Evolutionary conservation across 1,140 invertebrate species (phyloP).

Genomic region (Paraescarpia echinospica): DNA sequence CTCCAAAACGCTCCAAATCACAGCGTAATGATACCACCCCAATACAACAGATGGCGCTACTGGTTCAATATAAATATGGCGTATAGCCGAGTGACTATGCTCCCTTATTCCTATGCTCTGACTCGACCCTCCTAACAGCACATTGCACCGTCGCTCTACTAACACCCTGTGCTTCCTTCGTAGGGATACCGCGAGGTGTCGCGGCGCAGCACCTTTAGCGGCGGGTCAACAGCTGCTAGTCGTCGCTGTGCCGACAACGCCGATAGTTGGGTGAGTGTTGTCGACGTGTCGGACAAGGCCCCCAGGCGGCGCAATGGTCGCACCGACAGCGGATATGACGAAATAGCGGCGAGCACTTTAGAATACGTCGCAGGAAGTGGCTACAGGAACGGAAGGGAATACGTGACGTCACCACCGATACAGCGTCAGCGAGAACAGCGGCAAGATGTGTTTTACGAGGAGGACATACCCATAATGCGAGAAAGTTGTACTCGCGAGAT

Average conservation of each 20-base stretch:
- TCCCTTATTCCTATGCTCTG: no score
- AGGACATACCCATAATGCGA: background rate
- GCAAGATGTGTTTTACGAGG: background rate
- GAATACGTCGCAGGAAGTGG: background rate
- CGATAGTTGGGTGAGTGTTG: background rate
- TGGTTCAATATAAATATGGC: no score
- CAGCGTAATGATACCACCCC: no score
- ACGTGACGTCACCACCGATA: background rate
- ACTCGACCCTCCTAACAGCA: background rate
- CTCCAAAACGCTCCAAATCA: no score
- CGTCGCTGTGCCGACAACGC: background rate
- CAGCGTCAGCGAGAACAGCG: background rate
- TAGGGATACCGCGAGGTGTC: background rate
- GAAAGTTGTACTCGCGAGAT: background rate
- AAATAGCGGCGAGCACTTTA: background rate
- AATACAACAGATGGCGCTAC: no score
- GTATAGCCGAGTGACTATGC: no score
- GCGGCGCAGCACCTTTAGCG: background rate
- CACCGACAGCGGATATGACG: background rate
- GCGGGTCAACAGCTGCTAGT: background rate
- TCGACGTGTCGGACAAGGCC: background rate
- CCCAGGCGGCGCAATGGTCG: background rate
- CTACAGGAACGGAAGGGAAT: background rate
- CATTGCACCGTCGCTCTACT: background rate
- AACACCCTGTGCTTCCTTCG: background rate